Conservation (phyloP, 2,888 invertebrate species). For the Calameuta idolon region DNA sequence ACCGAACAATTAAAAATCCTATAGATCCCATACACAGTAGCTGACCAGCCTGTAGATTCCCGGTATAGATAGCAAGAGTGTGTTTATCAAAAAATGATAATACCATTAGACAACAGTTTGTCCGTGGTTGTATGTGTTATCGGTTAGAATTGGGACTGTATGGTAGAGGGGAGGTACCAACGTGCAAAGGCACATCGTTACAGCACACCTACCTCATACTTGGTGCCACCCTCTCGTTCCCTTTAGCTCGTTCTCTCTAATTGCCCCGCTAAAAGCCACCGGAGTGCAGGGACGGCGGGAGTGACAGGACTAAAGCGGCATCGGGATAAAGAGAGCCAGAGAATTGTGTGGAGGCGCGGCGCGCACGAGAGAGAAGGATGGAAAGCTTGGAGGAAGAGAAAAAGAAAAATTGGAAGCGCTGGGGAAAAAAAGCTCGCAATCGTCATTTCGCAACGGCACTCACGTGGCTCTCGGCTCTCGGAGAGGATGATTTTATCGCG, state of each 20-base stretch:
- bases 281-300: background rate
- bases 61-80: background rate
- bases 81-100: background rate
- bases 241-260: slow-evolving; percentile 10
- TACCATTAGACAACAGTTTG: background rate
- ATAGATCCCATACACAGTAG: background rate
- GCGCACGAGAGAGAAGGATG: slow-evolving; percentile 6
- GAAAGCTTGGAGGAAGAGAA: slow-evolving; percentile 1
- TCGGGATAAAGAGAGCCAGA: background rate
- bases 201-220: background rate
- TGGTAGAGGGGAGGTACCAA: background rate
- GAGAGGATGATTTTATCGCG: slow-evolving; percentile 19
- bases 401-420: slow-evolving; percentile 12
- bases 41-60: background rate
- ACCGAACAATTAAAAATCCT: background rate
- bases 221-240: background rate
- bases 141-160: background rate
- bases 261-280: slow-evolving; percentile 18
- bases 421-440: slow-evolving; percentile 14
- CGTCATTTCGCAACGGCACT: slow-evolving; percentile 6
- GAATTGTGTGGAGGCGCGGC: background rate
- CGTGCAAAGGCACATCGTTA: background rate
- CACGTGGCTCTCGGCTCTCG: slow-evolving; percentile 1
- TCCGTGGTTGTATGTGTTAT: background rate
- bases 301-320: background rate